Evolutionary conservation across 2,888 invertebrate genomes (phyloP).

Genomic region (Aquatica leii): DNA sequence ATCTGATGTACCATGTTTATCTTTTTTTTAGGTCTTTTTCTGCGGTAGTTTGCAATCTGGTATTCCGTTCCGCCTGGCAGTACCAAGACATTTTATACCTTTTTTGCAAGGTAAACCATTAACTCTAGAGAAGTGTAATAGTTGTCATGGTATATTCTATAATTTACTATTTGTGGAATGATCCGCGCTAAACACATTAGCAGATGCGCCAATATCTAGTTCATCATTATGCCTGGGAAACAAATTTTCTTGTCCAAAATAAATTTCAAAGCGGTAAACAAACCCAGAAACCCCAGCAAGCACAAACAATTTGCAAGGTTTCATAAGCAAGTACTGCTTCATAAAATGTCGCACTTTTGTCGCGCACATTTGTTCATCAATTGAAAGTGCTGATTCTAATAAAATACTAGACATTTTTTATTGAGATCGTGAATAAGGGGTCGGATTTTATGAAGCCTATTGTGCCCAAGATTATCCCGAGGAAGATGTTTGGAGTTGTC

Average conservation of each 20-base stretch:
- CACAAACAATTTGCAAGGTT: slow-evolving; percentile 38
- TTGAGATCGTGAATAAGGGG: not conserved
- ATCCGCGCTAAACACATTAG: not conserved
- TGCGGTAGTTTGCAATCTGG: slow-evolving; percentile 45
- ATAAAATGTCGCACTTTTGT: slow-evolving; percentile 15
- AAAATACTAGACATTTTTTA: slow-evolving; percentile 13
- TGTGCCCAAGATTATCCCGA: not conserved
- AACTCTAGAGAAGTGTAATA: slow-evolving; percentile 44
- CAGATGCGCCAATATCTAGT: not conserved
- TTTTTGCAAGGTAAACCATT: slow-evolving; percentile 36
- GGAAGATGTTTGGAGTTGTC: slow-evolving; percentile 25
- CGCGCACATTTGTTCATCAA: slow-evolving; percentile 39
- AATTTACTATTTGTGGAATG: slow-evolving; percentile 5
- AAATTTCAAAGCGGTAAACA: slow-evolving; percentile 37
- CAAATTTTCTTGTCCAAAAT: slow-evolving; percentile 32
- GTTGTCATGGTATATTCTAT: slow-evolving; percentile 47
- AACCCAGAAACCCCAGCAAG: slow-evolving; percentile 34
- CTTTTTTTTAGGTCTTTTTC: slow-evolving; percentile 41
- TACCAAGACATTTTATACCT: slow-evolving; percentile 31
- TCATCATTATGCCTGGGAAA: slow-evolving; percentile 26
- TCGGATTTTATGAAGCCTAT: slow-evolving; percentile 9
- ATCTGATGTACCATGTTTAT: slow-evolving; percentile 34
- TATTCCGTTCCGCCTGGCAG: slow-evolving; percentile 42
- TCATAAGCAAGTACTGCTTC: slow-evolving; percentile 22
- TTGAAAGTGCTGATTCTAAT: slow-evolving; percentile 19